These are phyloP conservation scores for Urocynchramus pylzowi DNA, from an alignment of 2,113 vertebrate species.

Conservation along the genomic window DNA sequence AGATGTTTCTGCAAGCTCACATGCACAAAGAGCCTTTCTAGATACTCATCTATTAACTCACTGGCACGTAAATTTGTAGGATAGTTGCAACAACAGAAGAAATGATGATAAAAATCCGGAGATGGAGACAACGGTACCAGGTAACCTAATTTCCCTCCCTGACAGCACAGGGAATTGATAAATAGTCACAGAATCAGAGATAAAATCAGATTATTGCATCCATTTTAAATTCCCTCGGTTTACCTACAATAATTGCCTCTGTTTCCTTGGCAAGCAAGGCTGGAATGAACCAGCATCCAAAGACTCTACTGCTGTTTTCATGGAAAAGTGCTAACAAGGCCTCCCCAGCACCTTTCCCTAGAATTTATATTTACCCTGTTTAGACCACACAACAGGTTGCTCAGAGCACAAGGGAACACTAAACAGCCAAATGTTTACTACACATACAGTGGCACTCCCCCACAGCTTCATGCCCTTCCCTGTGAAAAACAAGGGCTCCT, in stretches of 20 bases:
- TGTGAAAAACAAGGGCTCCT: not conserved
- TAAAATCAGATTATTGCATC: slow-evolving; percentile 20
- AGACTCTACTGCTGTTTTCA: not conserved
- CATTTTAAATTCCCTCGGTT: slow-evolving; percentile 14
- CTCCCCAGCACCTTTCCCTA: not conserved
- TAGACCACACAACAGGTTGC: not conserved
- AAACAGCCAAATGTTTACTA: not conserved
- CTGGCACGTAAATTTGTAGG: not conserved
- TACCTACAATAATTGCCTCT: not conserved
- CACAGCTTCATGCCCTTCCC: not conserved
- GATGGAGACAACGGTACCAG: not conserved
- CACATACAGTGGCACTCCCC: not conserved
- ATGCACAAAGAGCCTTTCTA: not conserved
- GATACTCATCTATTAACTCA: slow-evolving; percentile 31
- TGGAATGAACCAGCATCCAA: not conserved
- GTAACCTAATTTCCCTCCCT: slow-evolving; percentile 30
- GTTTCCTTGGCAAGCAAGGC: not conserved
- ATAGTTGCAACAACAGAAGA: not conserved
- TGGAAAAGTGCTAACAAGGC: not conserved
- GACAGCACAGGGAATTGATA: slow-evolving; percentile 6
- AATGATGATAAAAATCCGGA: not conserved
- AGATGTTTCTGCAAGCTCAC: not conserved
- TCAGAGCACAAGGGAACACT: not conserved
- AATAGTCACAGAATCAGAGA: slow-evolving; percentile 19
- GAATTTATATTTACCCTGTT: not conserved